Evolutionary conservation across 2,797 vertebrate species (phyloP).

Genomic region (Chaetodon trifasciatus): DNA sequence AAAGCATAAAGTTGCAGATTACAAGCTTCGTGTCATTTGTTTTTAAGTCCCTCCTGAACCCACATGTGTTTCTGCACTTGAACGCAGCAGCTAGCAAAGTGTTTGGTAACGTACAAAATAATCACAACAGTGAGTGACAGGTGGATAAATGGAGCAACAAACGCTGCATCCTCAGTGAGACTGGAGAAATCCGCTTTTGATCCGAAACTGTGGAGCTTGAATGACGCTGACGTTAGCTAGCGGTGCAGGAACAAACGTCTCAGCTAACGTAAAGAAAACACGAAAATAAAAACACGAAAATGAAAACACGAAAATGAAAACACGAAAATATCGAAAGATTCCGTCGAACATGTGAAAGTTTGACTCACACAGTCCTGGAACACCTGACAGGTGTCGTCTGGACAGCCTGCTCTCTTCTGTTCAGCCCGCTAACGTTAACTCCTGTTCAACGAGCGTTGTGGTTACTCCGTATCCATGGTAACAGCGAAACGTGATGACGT

Average conservation of each 20-base stretch:
- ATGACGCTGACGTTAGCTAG: neutral
- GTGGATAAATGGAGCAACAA: neutral
- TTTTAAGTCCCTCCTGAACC: too few species aligned
- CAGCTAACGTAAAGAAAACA: neutral
- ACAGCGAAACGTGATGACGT: conserved; percentile 18
- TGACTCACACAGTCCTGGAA: conserved; percentile 7
- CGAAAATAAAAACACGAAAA: too few species aligned
- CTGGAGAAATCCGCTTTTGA: neutral
- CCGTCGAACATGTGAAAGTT: neutral
- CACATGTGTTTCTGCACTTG: too few species aligned
- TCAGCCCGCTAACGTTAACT: neutral
- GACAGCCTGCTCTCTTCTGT: neutral
- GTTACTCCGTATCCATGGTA: conserved; percentile 24
- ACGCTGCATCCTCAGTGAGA: neutral
- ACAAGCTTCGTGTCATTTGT: too few species aligned
- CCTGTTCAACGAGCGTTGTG: neutral
- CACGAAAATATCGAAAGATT: neutral
- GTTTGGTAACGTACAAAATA: too few species aligned
- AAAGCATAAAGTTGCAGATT: too few species aligned
- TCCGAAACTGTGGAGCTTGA: too few species aligned
- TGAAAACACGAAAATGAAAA: too few species aligned
- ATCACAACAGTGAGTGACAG: too few species aligned
- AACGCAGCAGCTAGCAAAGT: too few species aligned
- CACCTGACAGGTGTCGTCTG: too few species aligned
- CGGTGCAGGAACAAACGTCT: neutral